Conservation (phyloP, 1,140 invertebrate genomes). For the Heliconius eleuchia region DNA sequence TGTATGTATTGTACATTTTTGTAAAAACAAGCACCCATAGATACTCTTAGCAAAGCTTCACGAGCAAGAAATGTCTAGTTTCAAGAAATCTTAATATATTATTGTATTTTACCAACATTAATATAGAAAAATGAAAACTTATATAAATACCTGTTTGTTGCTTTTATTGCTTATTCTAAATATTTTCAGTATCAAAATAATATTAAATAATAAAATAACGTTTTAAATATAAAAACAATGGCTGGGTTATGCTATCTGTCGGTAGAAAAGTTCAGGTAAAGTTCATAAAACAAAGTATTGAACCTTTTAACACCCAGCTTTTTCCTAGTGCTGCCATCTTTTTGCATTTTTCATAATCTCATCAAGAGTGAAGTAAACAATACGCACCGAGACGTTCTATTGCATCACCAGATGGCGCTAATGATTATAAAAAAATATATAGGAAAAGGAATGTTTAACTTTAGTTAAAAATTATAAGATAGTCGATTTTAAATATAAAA, state of each 20-base stretch:
- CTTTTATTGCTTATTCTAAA: background rate
- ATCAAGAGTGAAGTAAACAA: background rate
- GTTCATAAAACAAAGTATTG: background rate
- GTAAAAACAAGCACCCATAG: too few relatives aligned
- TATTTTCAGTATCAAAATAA: background rate
- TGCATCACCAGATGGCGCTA: constrained; percentile 3
- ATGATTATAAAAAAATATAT: background rate
- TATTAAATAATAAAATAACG: background rate
- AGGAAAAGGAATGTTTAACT: background rate
- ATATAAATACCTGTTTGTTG: too few relatives aligned
- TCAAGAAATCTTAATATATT: too few relatives aligned
- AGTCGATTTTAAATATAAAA: too few relatives aligned
- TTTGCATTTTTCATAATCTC: background rate
- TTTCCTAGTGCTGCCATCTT: constrained; percentile 19
- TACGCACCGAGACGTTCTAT: background rate
- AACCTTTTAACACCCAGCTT: background rate
- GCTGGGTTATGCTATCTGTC: background rate
- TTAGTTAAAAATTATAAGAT: too few relatives aligned
- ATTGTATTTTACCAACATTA: too few relatives aligned
- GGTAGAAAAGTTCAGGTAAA: background rate
- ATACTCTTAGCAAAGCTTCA: too few relatives aligned
- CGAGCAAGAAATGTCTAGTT: too few relatives aligned
- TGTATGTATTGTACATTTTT: too few relatives aligned
- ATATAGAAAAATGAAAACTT: too few relatives aligned
- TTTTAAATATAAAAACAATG: background rate